Evolutionary conservation across 2,797 vertebrate genomes (phyloP).

Genomic region (Cheirogaleus major): DNA sequence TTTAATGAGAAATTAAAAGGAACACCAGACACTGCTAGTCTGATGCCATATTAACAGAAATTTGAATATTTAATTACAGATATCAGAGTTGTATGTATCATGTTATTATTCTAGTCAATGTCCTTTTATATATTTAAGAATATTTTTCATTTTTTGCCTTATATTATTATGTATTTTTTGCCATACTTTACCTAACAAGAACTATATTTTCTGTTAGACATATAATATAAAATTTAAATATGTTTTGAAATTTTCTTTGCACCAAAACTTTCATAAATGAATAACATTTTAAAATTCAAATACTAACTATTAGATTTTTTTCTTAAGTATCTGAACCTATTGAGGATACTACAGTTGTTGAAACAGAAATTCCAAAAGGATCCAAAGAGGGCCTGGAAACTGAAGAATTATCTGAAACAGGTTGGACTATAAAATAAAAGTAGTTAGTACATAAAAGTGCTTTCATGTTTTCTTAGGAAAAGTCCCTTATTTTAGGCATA

Average conservation of each 20-base stretch:
- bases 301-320: conserved; percentile 44
- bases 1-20: neutral
- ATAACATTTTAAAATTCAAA: conserved; percentile 44
- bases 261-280: conserved; percentile 6
- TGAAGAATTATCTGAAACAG: conserved; percentile 52
- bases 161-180: neutral
- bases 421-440: conserved; percentile 47
- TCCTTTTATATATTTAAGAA: neutral
- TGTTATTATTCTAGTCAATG: neutral
- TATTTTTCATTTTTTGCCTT: conserved; percentile 21
- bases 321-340: conserved; percentile 36
- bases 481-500: neutral
- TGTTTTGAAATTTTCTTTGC: conserved; percentile 47
- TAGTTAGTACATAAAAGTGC: neutral
- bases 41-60: neutral
- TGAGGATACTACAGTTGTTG: neutral
- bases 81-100: neutral
- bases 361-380: conserved; percentile 41
- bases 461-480: neutral
- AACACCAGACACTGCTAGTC: neutral
- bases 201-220: neutral
- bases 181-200: neutral
- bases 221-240: conserved; percentile 18
- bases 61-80: neutral
- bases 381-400: conserved; percentile 10